phyloP scores from a whole-genome alignment of 2,888 invertebrate genomes.

The Heliconius ethilla region DNA sequence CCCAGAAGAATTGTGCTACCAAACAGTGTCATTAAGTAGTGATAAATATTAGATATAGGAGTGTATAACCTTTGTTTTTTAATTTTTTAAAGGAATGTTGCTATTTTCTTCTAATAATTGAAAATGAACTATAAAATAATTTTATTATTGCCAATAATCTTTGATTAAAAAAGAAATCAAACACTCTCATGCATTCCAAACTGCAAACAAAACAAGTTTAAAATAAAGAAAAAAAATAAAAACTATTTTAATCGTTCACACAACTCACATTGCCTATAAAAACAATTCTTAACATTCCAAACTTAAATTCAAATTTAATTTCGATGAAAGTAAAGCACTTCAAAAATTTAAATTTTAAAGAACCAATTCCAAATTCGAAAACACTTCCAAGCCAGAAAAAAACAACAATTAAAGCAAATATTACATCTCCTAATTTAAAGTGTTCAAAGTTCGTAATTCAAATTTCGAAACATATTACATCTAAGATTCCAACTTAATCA shows the following conservation, averaged over 20 bases:
- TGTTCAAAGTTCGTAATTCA: neutral
- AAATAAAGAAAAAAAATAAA: neutral
- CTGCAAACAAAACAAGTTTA: neutral
- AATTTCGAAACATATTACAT: neutral
- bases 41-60: neutral
- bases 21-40: neutral
- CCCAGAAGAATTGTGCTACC: constrained; percentile 8
- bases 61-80: neutral
- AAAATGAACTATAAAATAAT: neutral
- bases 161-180: neutral
- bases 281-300: neutral
- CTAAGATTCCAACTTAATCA: neutral
- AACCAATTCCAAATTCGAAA: neutral
- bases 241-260: neutral
- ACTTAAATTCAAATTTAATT: neutral
- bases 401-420: too few species aligned
- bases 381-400: neutral
- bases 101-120: too few species aligned
- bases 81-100: too few species aligned
- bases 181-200: neutral
- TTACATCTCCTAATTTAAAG: too few species aligned
- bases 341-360: neutral
- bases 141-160: neutral
- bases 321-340: neutral
- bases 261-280: neutral